These are phyloP conservation scores for Montipora cactus DNA, from an alignment of 64 coral and sea anemone genomes.

Conservation along the genomic window DNA sequence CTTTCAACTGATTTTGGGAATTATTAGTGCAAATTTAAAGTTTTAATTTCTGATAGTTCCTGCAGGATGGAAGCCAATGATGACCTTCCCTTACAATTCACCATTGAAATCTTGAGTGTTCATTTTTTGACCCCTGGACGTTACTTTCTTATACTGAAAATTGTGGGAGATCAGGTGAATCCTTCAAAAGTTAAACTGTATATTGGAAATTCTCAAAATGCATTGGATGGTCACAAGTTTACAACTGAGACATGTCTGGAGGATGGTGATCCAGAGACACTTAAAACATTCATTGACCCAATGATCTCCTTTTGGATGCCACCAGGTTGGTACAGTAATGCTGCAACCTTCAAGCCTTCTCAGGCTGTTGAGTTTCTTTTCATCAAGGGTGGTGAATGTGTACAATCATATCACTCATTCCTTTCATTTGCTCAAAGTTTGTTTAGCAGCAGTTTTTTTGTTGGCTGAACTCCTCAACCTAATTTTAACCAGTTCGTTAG, in stretches of 20 bases:
- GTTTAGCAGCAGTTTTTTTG: no score
- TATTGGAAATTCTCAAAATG: constrained; percentile 9
- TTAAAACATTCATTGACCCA: constrained; percentile 24
- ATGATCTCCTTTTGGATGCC: constrained; percentile 43
- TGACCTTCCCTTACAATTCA: neutral
- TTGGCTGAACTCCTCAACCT: no score
- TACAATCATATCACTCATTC: no score
- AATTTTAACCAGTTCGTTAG: no score
- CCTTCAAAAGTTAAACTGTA: constrained; percentile 4
- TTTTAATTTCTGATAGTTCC: neutral
- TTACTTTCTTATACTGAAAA: constrained; percentile 21
- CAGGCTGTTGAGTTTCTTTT: no score
- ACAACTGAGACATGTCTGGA: constrained; percentile 34
- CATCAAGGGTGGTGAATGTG: no score
- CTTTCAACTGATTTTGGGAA: no score
- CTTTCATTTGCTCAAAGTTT: no score
- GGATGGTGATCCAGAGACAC: constrained; percentile 36
- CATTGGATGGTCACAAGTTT: constrained; percentile 23
- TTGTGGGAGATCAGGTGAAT: constrained; percentile 18
- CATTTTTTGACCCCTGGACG: constrained; percentile 18
- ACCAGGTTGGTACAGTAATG: neutral
- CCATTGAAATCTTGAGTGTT: constrained; percentile 32
- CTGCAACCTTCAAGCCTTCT: neutral
- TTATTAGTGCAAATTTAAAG: neutral
- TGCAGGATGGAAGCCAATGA: neutral